Evolutionary conservation across 2,888 invertebrate species (phyloP), one percentile per base, ranked within the genome.

Genomic region (Cataglyphis altisquamis): DNA sequence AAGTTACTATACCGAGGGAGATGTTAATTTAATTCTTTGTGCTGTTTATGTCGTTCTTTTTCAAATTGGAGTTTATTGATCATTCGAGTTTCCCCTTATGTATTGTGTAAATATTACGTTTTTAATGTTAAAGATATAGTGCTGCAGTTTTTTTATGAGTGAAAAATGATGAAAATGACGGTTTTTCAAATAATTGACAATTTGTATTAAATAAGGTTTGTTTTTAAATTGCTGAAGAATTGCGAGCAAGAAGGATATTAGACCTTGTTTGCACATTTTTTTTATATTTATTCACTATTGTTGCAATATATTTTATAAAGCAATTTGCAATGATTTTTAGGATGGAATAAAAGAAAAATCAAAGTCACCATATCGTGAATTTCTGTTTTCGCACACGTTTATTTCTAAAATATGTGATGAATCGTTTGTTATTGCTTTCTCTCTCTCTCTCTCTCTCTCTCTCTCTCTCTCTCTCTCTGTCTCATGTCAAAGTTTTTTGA

Each of bases 401-500:
- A n/a, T 55, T 57, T 77, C n/a, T 55, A 66, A 70, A 29, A 72
- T 60, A 60, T 10, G 21, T 18, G 41, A 32, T 18, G 41, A 8
- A 32, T 78, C 18, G 36, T 67, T 67, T 55, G 77, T 62, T 66
- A 12, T 25, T 48, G 12, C 39, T 32, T 3, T 45, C 70, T 25
- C 21, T 32, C 15, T 15, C 9, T 77, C 32, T 41, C 36, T 32
- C 9, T 45, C 45, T 25, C 21, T 21, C 9, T 77, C 32, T 45
- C 70, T 25, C 21, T 32, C 15, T 15, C 9, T 77, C 32, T 41
- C 36, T 32, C 9, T 45, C 45, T 25, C 21, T 21, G 15, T 15
- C n/a, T 32, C 32, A 8, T 52, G n/a, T 45, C 55, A 18, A 25
- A 41, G 72, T 82, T 66, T 57, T 57, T 82, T 36, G 57, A 66